Conservation (phyloP, 2,113 vertebrate genomes). For the Lophotis ruficrista region DNA sequence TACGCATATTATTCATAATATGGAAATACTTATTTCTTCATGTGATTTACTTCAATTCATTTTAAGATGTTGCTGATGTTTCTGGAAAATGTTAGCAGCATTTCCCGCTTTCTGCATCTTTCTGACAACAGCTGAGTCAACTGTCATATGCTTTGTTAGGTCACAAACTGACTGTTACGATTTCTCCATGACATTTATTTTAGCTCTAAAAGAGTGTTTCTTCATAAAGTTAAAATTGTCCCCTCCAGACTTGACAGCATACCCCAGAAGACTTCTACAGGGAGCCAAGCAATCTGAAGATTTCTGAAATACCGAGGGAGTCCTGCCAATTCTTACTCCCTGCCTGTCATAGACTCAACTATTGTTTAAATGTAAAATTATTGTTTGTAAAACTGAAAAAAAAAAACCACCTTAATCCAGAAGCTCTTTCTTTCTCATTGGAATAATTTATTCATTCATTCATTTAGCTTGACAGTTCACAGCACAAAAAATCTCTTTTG, state of each 20-base stretch:
- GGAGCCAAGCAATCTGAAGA: background rate
- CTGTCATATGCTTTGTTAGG: background rate
- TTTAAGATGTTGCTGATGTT: background rate
- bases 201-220: background rate
- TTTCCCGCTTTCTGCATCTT: background rate
- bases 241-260: background rate
- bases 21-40: background rate
- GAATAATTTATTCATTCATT: background rate
- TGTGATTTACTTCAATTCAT: background rate
- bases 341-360: background rate
- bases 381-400: background rate
- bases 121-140: background rate
- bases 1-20: background rate
- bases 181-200: background rate
- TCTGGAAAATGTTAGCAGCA: background rate
- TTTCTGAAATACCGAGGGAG: background rate
- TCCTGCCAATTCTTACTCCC: background rate
- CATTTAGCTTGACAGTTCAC: background rate
- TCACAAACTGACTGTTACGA: background rate
- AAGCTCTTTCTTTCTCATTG: background rate
- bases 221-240: background rate
- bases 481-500: background rate
- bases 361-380: background rate
- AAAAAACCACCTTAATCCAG: background rate
- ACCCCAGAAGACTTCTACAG: background rate